Evolutionary conservation across 2,888 invertebrate genomes (phyloP).

Genomic region (Drosophila sordidapex): DNA sequence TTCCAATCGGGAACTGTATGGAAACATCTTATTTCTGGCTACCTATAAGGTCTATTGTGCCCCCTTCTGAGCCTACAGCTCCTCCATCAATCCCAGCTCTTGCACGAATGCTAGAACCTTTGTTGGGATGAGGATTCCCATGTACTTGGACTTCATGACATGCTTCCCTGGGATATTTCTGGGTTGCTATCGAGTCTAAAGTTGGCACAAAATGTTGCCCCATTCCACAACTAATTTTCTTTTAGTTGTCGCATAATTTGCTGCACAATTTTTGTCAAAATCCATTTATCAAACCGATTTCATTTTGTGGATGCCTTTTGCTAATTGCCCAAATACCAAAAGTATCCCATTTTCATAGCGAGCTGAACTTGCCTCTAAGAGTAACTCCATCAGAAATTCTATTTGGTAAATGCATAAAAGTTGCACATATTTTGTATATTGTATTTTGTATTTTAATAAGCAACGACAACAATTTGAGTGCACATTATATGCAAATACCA

Average conservation of each 20-base stretch:
- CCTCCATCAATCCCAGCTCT: not conserved
- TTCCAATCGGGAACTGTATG: not conserved
- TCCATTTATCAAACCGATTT: too few species aligned
- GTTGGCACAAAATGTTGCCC: fast-evolving
- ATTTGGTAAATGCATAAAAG: not conserved
- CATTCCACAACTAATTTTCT: not conserved
- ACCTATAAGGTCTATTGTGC: not conserved
- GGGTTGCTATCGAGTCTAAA: not conserved
- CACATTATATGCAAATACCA: slow-evolving; percentile 15
- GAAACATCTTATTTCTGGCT: not conserved
- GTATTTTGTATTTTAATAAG: slow-evolving; percentile 37
- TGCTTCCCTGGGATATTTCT: not conserved
- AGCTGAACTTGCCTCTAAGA: not conserved
- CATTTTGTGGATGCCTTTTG: too few species aligned
- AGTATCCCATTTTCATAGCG: not conserved
- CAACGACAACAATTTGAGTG: slow-evolving; percentile 5
- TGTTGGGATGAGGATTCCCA: not conserved
- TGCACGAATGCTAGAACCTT: not conserved
- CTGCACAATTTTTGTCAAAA: too few species aligned
- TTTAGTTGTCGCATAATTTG: not conserved
- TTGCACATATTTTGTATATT: slow-evolving; percentile 1
- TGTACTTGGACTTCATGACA: fast-evolving
- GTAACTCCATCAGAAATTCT: too few species aligned
- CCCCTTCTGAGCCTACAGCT: not conserved
- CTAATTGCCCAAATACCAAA: not conserved